Evolutionary conservation across 2,888 invertebrate genomes (phyloP).

Genomic region (Parnassius smintheus): DNA sequence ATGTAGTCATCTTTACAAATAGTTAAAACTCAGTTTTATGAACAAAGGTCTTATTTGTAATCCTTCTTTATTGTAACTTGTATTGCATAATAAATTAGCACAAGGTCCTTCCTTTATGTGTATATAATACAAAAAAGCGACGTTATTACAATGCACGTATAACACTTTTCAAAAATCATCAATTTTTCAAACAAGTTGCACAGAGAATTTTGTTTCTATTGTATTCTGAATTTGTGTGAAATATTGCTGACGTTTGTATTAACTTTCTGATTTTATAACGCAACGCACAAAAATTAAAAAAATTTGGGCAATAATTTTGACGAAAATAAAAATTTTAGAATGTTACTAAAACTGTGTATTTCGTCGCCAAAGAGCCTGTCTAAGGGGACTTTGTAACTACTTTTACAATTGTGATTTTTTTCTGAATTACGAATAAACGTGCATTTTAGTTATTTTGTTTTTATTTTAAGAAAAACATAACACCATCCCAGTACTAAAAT

Average conservation of each 20-base stretch:
- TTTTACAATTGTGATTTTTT: conserved; percentile 65
- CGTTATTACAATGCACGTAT: conserved; percentile 23
- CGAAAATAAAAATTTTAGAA: conserved; percentile 33
- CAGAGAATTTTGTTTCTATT: neutral
- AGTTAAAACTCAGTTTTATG: conserved; percentile 59
- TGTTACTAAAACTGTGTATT: conserved; percentile 36
- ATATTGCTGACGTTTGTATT: neutral
- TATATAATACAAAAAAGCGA: conserved; percentile 28
- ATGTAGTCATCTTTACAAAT: conserved; percentile 69
- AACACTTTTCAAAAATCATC: neutral
- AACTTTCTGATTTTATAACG: conserved; percentile 28
- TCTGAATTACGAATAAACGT: conserved; percentile 67
- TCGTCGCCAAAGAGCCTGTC: conserved; percentile 43
- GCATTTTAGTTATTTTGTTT: conserved; percentile 41
- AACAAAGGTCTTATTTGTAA: conserved; percentile 65
- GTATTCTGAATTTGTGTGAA: neutral
- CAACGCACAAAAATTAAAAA: conserved; percentile 47
- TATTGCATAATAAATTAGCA: conserved; percentile 42
- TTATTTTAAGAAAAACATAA: neutral
- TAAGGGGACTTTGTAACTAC: conserved; percentile 53
- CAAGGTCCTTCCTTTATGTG: conserved; percentile 39
- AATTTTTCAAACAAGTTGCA: neutral
- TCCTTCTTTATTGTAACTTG: conserved; percentile 40
- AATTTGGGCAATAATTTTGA: conserved; percentile 24
- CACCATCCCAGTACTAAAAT: no score